Conservation (phyloP, 2,888 invertebrate genomes). For the Drosophila suboccidentalis region DNA sequence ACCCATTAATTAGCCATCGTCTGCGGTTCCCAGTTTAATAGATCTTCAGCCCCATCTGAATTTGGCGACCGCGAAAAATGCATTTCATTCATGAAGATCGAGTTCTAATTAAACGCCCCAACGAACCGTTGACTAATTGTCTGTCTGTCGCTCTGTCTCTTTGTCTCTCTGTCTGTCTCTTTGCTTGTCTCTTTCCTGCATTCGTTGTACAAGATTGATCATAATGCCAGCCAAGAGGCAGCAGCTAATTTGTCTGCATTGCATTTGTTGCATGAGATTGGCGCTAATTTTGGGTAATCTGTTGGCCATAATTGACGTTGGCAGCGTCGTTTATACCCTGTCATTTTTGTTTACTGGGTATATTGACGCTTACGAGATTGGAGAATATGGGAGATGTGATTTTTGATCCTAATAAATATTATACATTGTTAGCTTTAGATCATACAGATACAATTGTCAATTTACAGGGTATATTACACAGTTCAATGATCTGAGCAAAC, state of each 20-base stretch:
- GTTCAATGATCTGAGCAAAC: background rate
- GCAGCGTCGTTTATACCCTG: constrained; percentile 31
- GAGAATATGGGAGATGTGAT: too few species aligned
- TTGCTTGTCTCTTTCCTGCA: constrained; percentile 22
- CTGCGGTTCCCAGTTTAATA: constrained; percentile 15
- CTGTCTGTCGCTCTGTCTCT: constrained; percentile 16
- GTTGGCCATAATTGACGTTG: constrained; percentile 50
- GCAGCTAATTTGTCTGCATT: constrained; percentile 52
- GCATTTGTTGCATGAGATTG: constrained; percentile 52
- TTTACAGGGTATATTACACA: background rate
- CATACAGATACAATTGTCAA: background rate
- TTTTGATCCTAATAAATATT: too few species aligned
- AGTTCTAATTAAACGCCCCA: constrained; percentile 67
- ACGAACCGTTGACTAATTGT: constrained; percentile 63
- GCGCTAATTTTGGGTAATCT: constrained; percentile 46
- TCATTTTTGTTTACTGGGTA: background rate
- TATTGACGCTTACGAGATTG: background rate
- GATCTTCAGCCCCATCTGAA: constrained; percentile 2
- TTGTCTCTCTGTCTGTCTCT: constrained; percentile 20
- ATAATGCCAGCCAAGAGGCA: constrained; percentile 47
- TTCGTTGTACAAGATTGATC: constrained; percentile 46
- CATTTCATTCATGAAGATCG: constrained; percentile 76
- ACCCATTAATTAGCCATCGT: constrained; percentile 66
- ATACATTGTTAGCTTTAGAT: background rate
- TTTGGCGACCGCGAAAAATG: constrained; percentile 46